phyloP scores from a whole-genome alignment of 2,113 vertebrate genomes.

The Coracopsis vasa region DNA sequence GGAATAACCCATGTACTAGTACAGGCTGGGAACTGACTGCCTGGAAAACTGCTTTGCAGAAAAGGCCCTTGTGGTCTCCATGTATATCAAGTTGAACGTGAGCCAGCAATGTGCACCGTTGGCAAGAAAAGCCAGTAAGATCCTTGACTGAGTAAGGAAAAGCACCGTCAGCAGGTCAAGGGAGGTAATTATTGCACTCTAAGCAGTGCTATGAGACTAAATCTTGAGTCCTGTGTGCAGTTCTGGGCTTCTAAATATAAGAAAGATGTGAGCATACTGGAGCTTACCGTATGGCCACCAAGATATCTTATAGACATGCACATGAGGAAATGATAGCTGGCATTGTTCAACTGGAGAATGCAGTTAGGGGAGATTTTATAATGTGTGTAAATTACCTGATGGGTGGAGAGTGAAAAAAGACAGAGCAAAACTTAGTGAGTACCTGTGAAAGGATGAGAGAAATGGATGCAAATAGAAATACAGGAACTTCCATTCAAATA shows the following conservation, averaged over 20 bases:
- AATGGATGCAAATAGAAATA: neutral
- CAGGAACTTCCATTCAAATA: neutral
- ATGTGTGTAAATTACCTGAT: neutral
- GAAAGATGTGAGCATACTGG: neutral
- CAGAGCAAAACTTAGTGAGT: neutral
- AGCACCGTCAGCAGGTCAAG: fast-evolving
- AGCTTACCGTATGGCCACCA: neutral
- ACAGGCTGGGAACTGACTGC: neutral
- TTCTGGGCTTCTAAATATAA: neutral
- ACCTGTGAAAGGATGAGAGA: neutral
- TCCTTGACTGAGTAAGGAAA: neutral
- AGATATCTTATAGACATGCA: neutral
- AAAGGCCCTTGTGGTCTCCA: neutral
- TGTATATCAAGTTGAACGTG: neutral
- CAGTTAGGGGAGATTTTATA: neutral
- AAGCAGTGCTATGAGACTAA: neutral
- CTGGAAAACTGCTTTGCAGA: neutral
- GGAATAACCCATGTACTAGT: neutral
- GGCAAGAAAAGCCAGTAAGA: neutral
- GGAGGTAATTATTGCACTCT: neutral
- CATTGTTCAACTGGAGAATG: neutral
- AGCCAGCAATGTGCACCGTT: neutral
- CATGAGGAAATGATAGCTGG: neutral
- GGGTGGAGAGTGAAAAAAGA: neutral
- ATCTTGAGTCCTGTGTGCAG: neutral